Base-by-base conservation (phyloP, 2,888 invertebrate genomes). In the Parnassius apollo region DNA sequence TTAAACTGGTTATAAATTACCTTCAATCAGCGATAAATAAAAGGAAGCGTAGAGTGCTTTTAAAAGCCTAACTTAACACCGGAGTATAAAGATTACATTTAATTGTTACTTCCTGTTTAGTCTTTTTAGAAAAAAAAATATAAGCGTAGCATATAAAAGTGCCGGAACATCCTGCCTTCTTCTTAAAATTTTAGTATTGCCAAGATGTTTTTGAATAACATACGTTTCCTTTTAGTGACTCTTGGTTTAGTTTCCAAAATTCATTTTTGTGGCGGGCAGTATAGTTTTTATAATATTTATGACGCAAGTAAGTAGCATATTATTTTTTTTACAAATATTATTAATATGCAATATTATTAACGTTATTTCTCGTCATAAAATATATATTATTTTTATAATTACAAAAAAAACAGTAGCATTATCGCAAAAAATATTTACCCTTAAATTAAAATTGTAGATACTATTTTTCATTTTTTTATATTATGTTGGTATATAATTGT, bases 191-290 rank as follows among this genome's bases (percentile, higher is more conserved):
- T 59, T 55, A 63, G 54, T 63, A 45, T 11, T 18, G 51, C 18
- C 54, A 42, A 50, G 56, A 63, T 63, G 63, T 44, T 51, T 46
- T 55, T 35, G n/a, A 51, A 12, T n/a, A 13, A 22, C 63, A 42
- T 51, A 59, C 54, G 50, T 51, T 46, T 9, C 8, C 49, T 50
- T n/a, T 7, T 54, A 9, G 35, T 55, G 12, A 35, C 35, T 18
- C 10, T 56, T 35, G 35, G 25, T 18, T 4, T 55, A 8, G 3
- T 63, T 12, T 56, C 22, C 59, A 42, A 55, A 59, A 63, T 63
- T 46, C 50, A 46, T 22, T 8, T 49, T 13, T 51, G 46, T 46
- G n/a, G 2, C 48, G 63, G 48, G 50, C 55, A 56, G 46, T 22
- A 50, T 35, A 46, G 12, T 18, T 50, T 56, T 56, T 25, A 54